A percentile compares a stretch with the other conserved stretches of the same genome.
These are phyloP conservation scores for Lagopus muta DNA, from an alignment of 2,113 vertebrate species.

Conservation along the genomic window DNA sequence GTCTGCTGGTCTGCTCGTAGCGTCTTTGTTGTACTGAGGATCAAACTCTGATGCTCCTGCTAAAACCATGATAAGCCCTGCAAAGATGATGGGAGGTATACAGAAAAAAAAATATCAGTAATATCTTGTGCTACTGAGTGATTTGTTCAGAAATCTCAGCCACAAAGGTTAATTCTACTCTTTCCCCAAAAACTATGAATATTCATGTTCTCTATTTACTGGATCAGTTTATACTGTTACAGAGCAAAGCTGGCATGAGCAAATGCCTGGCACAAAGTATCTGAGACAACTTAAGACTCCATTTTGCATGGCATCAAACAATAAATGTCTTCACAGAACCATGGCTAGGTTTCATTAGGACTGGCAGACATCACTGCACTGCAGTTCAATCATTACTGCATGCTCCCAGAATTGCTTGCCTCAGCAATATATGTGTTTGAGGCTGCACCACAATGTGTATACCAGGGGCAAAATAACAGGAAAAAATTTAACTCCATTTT, in stretches of 20 bases:
- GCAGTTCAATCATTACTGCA: neutral
- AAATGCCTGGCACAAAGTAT: neutral
- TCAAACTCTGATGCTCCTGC: slow-evolving; percentile 97
- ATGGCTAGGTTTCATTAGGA: neutral
- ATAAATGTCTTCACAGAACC: neutral
- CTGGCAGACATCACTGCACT: neutral
- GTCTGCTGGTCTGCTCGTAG: slow-evolving; percentile 94
- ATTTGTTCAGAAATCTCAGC: neutral
- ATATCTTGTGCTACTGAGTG: neutral
- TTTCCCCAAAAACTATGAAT: neutral
- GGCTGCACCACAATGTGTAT: accelerated
- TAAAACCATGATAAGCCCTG: slow-evolving; percentile 95
- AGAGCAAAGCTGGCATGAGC: neutral
- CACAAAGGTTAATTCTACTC: neutral
- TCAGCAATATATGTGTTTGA: neutral
- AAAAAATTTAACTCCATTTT: neutral
- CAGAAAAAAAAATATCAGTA: slow-evolving; percentile 25
- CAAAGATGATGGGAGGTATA: slow-evolving; percentile 32
- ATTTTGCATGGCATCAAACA: neutral
- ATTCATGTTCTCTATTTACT: neutral
- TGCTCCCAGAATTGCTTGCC: neutral
- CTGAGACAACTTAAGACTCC: neutral
- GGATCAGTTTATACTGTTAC: neutral
- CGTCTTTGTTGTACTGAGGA: slow-evolving; percentile 98
- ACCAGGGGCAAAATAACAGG: neutral